Percentiles rank a stretch among this genome's conserved stretches.
Conservation (phyloP, 2,113 vertebrate genomes). For the Peucedramus taeniatus region DNA sequence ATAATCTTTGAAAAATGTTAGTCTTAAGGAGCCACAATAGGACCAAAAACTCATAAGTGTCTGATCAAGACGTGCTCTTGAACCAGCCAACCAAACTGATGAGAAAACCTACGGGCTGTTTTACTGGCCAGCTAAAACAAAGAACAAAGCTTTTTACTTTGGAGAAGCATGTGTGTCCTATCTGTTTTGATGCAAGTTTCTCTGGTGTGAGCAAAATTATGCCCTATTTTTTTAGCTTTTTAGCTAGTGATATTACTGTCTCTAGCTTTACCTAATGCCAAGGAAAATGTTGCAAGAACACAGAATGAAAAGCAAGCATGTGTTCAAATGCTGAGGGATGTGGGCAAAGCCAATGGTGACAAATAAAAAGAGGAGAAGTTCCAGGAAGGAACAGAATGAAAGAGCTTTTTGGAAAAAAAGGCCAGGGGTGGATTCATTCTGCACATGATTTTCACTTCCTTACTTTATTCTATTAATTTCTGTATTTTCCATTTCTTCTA, state of each 20-base stretch:
- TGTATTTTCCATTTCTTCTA: slow-evolving; percentile 3
- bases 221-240: background rate
- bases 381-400: background rate
- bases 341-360: background rate
- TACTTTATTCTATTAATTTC: background rate
- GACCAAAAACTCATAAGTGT: background rate
- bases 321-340: background rate
- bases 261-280: background rate
- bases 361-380: slow-evolving; percentile 16
- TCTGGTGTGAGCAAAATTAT: background rate
- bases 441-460: background rate
- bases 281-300: background rate
- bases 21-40: background rate
- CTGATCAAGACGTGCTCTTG: fast-evolving
- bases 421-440: background rate
- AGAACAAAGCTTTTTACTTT: background rate
- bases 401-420: background rate
- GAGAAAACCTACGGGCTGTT: background rate
- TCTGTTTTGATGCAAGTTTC: background rate
- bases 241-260: background rate
- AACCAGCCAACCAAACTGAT: background rate
- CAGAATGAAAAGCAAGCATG: background rate
- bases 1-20: background rate
- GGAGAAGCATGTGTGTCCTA: background rate
- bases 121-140: background rate